Evolutionary conservation across 2,113 vertebrate species (phyloP), one percentile per base, ranked within the genome.

Genomic region (Cynoglossus semilaevis): DNA sequence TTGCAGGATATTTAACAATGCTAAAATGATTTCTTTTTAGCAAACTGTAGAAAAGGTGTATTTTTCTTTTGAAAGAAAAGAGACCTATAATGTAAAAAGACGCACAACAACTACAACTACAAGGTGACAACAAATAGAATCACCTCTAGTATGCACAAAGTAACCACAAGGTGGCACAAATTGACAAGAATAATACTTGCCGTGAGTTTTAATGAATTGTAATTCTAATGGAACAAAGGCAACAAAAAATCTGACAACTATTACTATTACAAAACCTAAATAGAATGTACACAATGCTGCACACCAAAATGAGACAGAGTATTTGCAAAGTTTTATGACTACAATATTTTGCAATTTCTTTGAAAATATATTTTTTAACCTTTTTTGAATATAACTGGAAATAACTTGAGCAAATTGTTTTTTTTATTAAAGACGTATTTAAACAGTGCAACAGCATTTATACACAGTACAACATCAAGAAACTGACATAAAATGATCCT

Each of bases 401-500:
- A 43, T 3, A 9, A 16, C 41, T 45, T 45, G 7, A 47, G 34
- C 5, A 41, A 34, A 47, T n/a, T n/a, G 11, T 42, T 76, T 63
- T 48, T 7, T 82, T 84, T 84, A 70, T 68, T 86, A 2, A 61
- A 64, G 74, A 69, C 59, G 58, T 74, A 60, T 54, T 70, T 55
- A 47, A 64, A 46, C 59, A 80, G 73, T 84, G 77, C 77, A 82
- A 78, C 72, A 78, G 77, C 71, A 77, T 70, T 59, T 46, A 59
- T 34, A 70, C 22, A 60, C 56, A 74, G 65, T 58, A 70, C 63
- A 54, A 45, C 40, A 43, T 57, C 8, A 58, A 74, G 63, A 79
- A 62, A 54, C 63, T 34, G 79, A 49, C 76, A 77, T 51, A 72
- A 66, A 58, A 71, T 66, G 43, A 83, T 74, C 87, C 85, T 88